These are phyloP conservation scores for Porites evermanni DNA, from an alignment of 92 coral and sea anemone genomes.

Conservation along the genomic window DNA sequence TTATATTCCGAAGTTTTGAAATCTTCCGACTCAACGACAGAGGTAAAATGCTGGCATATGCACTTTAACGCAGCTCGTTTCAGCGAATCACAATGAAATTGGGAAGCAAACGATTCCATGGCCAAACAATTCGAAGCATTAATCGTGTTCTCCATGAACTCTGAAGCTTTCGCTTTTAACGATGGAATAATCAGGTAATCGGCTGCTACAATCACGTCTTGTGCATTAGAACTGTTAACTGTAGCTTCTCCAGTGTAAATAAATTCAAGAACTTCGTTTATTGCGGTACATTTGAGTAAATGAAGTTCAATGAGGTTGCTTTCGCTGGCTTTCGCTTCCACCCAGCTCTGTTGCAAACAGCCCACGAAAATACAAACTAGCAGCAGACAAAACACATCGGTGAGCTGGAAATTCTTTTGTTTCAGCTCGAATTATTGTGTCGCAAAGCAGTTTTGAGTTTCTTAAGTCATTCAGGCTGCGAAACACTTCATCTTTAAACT, in stretches of 20 bases:
- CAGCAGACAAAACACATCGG: slow-evolving; percentile 72
- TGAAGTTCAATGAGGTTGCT: slow-evolving; percentile 49
- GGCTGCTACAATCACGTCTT: slow-evolving; percentile 66
- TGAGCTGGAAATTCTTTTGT: slow-evolving; percentile 27
- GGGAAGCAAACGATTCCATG: slow-evolving; percentile 55
- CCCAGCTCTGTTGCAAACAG: slow-evolving; percentile 71
- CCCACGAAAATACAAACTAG: slow-evolving; percentile 75
- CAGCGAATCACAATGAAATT: slow-evolving; percentile 61
- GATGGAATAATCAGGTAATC: slow-evolving; percentile 71
- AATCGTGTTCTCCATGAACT: slow-evolving; percentile 53
- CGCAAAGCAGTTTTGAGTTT: slow-evolving; percentile 27
- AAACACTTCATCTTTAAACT: neutral
- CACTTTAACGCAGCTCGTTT: slow-evolving; percentile 39
- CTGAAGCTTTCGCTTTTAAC: slow-evolving; percentile 52
- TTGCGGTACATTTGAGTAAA: neutral
- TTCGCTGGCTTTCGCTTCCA: slow-evolving; percentile 24
- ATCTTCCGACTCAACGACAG: slow-evolving; percentile 52
- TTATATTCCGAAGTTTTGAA: slow-evolving; percentile 50
- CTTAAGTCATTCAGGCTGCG: slow-evolving; percentile 31
- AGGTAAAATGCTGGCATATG: slow-evolving; percentile 63
- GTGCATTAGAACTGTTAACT: slow-evolving; percentile 65
- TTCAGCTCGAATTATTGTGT: slow-evolving; percentile 21
- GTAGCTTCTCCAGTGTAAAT: slow-evolving; percentile 75
- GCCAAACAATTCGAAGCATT: slow-evolving; percentile 60
- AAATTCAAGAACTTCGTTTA: slow-evolving; percentile 47